Percentiles rank a stretch among this genome's conserved stretches.
Conservation (phyloP, 2,797 vertebrate genomes). For the Nasua narica region DNA sequence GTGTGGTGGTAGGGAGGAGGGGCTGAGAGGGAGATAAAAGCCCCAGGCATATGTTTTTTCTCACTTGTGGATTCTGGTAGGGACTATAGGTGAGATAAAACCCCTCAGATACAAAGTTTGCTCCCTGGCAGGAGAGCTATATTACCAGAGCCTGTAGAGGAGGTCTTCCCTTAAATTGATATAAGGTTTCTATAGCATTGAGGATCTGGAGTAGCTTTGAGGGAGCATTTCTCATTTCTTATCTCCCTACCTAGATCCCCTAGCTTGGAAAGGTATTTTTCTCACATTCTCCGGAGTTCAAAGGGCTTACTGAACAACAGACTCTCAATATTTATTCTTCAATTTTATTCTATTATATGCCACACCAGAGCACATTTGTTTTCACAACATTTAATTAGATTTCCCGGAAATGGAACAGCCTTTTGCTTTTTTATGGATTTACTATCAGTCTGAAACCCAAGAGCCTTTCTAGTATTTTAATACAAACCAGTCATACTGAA, state of each 20-base stretch:
- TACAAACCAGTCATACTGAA: conserved; percentile 80
- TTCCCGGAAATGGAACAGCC: conserved; percentile 81
- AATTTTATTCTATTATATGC: conserved; percentile 59
- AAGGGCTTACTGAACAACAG: conserved; percentile 49
- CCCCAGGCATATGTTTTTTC: not conserved
- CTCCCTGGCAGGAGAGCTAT: not conserved
- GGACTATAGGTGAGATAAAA: not conserved
- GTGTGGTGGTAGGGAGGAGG: not conserved
- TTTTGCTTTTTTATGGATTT: conserved; percentile 81
- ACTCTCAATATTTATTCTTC: conserved; percentile 56
- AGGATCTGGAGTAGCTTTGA: not conserved
- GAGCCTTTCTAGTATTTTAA: conserved; percentile 82
- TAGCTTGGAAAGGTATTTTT: conserved; percentile 23
- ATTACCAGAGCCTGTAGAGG: not conserved
- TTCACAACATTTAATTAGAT: conserved; percentile 80
- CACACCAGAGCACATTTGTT: conserved; percentile 75
- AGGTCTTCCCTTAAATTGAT: not conserved
- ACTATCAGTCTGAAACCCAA: conserved; percentile 82
- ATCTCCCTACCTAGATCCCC: not conserved
- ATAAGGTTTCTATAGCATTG: not conserved
- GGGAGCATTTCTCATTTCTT: not conserved
- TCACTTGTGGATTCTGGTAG: not conserved
- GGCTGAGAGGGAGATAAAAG: not conserved
- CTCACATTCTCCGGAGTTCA: conserved; percentile 42
- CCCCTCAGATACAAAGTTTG: not conserved